phyloP scores from a whole-genome alignment of 2,888 invertebrate genomes.

The Hetaerina titia region DNA sequence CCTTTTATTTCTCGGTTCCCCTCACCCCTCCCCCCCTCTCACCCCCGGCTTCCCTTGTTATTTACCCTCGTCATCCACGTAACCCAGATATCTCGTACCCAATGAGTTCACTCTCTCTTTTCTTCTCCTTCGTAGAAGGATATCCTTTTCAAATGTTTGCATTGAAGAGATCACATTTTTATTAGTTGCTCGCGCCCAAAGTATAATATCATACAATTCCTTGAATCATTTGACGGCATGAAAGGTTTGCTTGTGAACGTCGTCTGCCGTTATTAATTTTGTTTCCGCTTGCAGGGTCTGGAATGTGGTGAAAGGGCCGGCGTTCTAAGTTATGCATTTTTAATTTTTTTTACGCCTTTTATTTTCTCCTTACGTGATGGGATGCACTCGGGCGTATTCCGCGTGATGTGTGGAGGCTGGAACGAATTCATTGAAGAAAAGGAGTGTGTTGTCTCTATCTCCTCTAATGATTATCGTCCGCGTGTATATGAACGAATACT shows the following conservation, averaged over 20 bases:
- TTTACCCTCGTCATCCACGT: slow-evolving; percentile 23
- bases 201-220: background rate
- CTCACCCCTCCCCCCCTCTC: background rate
- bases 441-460: too few species aligned
- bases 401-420: too few species aligned
- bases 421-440: too few species aligned
- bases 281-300: background rate
- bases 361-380: too few species aligned
- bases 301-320: background rate
- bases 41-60: background rate
- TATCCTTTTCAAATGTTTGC: background rate
- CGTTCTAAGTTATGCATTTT: background rate
- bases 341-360: too few species aligned
- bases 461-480: too few species aligned
- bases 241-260: background rate
- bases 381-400: too few species aligned
- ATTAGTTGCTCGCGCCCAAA: background rate
- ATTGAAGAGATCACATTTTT: slow-evolving; percentile 1
- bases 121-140: background rate
- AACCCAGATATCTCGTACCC: slow-evolving; percentile 27
- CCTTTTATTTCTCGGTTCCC: background rate
- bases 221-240: background rate
- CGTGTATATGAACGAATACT: too few species aligned
- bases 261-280: background rate
- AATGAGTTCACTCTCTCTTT: background rate